Evolutionary conservation across 2,797 vertebrate genomes (phyloP).

Genomic region (Botia kubotai): DNA sequence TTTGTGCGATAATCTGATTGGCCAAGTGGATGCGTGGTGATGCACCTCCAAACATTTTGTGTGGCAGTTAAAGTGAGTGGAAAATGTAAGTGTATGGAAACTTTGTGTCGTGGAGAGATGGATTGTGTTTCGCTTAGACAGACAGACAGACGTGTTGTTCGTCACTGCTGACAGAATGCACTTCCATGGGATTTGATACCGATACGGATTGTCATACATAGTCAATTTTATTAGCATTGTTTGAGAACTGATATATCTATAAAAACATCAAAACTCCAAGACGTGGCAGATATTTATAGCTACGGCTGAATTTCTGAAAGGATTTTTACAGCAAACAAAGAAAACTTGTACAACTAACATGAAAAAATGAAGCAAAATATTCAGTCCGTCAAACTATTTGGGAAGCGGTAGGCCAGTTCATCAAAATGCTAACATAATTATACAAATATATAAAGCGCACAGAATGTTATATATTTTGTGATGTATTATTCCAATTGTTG

Average conservation of each 20-base stretch:
- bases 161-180: conserved; percentile 24
- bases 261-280: background rate
- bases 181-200: background rate
- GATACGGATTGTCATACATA: background rate
- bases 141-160: conserved; percentile 29
- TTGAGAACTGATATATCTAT: background rate
- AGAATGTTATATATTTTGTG: background rate
- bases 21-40: conserved; percentile 64
- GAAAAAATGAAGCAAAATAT: background rate
- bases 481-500: background rate
- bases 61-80: conserved; percentile 63
- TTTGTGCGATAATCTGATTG: conserved; percentile 68
- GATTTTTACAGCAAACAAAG: background rate
- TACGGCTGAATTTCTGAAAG: background rate
- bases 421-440: no score
- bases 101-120: conserved; percentile 39
- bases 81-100: conserved; percentile 63
- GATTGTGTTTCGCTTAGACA: conserved; percentile 11
- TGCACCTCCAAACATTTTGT: conserved; percentile 59
- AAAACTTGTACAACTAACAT: background rate
- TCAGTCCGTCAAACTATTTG: background rate
- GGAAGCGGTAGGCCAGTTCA: background rate
- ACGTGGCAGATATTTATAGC: background rate
- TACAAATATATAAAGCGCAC: no score
- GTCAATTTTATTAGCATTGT: background rate